A percentile compares a stretch with the other conserved stretches of the same genome.
phyloP scores from a whole-genome alignment of 2,113 vertebrate species.

The Neotragus moschatus region DNA sequence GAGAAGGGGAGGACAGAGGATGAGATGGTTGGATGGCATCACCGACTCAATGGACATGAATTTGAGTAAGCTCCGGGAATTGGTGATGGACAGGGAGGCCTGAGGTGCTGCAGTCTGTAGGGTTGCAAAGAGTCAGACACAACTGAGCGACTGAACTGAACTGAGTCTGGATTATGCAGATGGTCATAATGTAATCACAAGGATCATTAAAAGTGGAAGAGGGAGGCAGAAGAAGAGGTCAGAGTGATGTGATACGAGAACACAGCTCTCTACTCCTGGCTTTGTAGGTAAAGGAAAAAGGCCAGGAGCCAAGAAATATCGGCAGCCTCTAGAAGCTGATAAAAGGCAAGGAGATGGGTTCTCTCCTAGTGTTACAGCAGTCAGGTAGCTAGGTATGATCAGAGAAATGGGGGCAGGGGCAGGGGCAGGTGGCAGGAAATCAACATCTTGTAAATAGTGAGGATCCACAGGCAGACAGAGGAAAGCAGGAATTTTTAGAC shows the following conservation, averaged over 20 bases:
- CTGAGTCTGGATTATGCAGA: background rate
- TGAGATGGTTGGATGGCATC: background rate
- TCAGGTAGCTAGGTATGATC: background rate
- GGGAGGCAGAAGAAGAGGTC: background rate
- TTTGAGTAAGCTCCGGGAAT: background rate
- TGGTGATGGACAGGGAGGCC: background rate
- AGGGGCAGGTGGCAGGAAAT: background rate
- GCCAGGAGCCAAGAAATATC: background rate
- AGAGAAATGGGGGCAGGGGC: background rate
- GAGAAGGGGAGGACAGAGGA: background rate
- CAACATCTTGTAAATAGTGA: background rate
- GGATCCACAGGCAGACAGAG: background rate
- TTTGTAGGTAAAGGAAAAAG: background rate
- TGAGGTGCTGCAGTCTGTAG: background rate
- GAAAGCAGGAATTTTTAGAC: background rate
- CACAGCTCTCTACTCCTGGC: background rate
- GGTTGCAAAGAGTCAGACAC: background rate
- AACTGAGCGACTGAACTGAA: background rate
- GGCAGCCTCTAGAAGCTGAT: background rate
- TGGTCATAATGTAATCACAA: background rate
- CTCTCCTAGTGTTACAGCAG: background rate
- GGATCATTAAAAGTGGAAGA: background rate
- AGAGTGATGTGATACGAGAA: background rate
- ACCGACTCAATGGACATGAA: background rate
- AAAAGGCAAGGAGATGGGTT: background rate